Base-by-base conservation (phyloP, 2,888 invertebrate species). In the Thyatira batis region DNA sequence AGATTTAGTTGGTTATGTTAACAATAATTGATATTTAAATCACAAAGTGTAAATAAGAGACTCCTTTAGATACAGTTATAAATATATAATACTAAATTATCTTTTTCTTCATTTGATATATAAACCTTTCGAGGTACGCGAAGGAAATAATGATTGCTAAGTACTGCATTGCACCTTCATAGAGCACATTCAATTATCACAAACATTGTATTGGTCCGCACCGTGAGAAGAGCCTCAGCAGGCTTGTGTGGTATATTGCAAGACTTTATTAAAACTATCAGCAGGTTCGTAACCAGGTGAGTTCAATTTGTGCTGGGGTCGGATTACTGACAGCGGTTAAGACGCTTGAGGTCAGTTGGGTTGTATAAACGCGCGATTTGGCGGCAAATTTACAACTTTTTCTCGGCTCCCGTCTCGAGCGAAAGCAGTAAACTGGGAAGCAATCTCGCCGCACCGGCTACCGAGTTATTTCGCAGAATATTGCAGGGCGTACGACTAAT, bases 301-400 rank as follows among this genome's bases (percentile, higher is more conserved):
- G 80, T 74, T 76, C 79, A 82, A 84, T 85, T 82, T 81, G 71
- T 72, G 63, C 63, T 65, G 58, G 74, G 73, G 76, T 69, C 71
- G 73, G 78, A 84, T 81, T 80, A 85, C 77, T 68, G 75, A 69
- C 70, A 69, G 74, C 76, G 78, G 78, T 78, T 76, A 78, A 78
- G 74, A 74, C 73, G 71, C 74, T 79, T 80, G 82, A 80, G 89
- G 88, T 88, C 87, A 89, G 82, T 82, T 66, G 77, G 84, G 83
- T 80, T 80, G 87, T 85, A 89, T 85, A 88, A 89, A 87, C 81
- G 86, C 80, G 79, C 86, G 84, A 88, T 90, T 89, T 84, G 84
- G 79, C 70, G 80, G 82, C 81, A 86, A 90, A 89, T 89, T 89
- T 90, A 90, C 89, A 89, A 89, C 87, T 87, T 88, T 88, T 88